Conservation (phyloP, 2,797 vertebrate genomes). For the Aulostomus chinensis region DNA sequence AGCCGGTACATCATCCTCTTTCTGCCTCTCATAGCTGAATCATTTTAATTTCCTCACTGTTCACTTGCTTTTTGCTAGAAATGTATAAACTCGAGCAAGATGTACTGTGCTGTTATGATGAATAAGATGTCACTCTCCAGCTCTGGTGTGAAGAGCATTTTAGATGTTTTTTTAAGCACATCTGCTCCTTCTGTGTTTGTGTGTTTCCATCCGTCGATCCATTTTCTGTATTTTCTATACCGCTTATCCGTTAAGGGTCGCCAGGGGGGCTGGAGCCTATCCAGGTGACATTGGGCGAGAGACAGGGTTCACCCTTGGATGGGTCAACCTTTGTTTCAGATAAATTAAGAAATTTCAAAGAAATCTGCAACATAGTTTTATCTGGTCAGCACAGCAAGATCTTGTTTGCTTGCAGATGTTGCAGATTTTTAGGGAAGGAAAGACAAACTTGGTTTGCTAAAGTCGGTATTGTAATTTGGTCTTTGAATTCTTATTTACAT, state of each 20-base stretch:
- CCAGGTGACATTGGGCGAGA: no score
- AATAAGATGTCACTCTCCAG: not conserved
- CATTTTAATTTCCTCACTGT: not conserved
- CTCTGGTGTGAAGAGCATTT: constrained; percentile 1
- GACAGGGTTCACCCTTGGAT: no score
- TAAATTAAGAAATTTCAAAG: constrained; percentile 18
- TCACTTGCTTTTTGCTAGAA: not conserved
- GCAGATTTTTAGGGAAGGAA: no score
- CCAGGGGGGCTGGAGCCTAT: no score
- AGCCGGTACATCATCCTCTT: constrained; percentile 86
- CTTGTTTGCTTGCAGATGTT: no score
- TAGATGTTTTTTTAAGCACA: not conserved
- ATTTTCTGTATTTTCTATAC: no score
- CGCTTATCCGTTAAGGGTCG: no score
- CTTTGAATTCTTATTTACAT: not conserved
- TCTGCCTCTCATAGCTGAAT: constrained; percentile 3
- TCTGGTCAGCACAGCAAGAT: constrained; percentile 42
- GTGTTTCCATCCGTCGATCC: no score
- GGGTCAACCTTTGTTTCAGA: constrained; percentile 13
- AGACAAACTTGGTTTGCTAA: no score
- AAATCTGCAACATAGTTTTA: constrained; percentile 33
- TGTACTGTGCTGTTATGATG: constrained; percentile 10
- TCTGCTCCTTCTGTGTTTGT: constrained; percentile 8
- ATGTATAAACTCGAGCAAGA: constrained; percentile 5
- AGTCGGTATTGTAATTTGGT: no score